Evolutionary conservation across 1,140 invertebrate species (phyloP).

Genomic region (Drosophila arawakana): DNA sequence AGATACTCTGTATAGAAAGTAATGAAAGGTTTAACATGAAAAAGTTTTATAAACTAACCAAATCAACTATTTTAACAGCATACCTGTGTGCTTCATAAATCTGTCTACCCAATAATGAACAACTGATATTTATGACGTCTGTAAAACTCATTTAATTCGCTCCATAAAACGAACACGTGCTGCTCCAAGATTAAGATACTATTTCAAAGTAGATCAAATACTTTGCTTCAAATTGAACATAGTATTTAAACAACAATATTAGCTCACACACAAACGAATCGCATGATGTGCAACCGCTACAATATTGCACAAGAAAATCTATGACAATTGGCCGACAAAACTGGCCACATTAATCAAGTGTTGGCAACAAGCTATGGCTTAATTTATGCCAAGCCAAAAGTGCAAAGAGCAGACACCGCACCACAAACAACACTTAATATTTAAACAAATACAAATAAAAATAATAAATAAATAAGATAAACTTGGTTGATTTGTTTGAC

Average conservation of each 20-base stretch:
- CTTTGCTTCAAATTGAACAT: background rate
- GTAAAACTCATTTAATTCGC: background rate
- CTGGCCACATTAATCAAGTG: conserved; percentile 69
- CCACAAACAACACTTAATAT: conserved; percentile 1
- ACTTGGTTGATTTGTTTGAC: conserved; percentile 23
- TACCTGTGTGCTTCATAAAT: no score
- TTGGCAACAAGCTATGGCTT: conserved; percentile 55
- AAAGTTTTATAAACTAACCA: background rate
- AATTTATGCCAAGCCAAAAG: conserved; percentile 75
- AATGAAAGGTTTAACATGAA: background rate
- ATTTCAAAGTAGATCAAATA: no score
- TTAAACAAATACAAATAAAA: conserved; percentile 3
- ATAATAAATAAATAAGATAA: conserved; percentile 8
- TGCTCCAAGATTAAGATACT: background rate
- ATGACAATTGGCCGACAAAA: conserved; percentile 40
- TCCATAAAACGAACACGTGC: background rate
- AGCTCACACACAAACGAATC: background rate
- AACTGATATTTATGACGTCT: background rate
- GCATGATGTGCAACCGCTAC: conserved; percentile 61
- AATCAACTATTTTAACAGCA: background rate
- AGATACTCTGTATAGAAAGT: background rate
- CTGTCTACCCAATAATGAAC: no score
- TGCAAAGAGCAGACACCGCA: conserved; percentile 65
- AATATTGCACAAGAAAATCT: conserved; percentile 71
- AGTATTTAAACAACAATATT: background rate